These are phyloP conservation scores for Anthoscopus minutus DNA, from an alignment of 2,113 vertebrate species.

Conservation along the genomic window DNA sequence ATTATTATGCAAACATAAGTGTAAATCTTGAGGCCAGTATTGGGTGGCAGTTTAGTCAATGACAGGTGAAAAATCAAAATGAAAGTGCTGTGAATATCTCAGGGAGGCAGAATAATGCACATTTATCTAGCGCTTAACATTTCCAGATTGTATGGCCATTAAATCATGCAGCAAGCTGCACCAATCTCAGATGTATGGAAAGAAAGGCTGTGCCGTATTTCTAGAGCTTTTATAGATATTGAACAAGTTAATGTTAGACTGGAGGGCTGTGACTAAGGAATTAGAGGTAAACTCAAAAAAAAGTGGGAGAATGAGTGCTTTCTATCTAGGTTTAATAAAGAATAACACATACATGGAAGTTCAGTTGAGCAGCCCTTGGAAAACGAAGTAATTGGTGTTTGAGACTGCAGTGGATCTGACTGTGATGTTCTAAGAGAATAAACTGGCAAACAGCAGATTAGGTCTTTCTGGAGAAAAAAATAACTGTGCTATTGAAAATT, in stretches of 20 bases:
- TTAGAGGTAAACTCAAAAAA: background rate
- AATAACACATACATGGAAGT: background rate
- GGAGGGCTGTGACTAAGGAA: background rate
- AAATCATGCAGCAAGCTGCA: background rate
- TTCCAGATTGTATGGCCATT: background rate
- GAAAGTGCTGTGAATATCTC: background rate
- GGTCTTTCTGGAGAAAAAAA: background rate
- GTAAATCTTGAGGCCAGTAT: background rate
- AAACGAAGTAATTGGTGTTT: background rate
- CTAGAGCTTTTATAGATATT: background rate
- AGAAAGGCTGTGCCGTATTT: fast-evolving
- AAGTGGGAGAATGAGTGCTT: background rate
- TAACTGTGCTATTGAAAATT: background rate
- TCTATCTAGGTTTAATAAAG: background rate
- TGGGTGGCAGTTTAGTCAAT: background rate
- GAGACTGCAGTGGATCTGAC: background rate
- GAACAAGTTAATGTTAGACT: background rate
- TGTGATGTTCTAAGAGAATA: background rate
- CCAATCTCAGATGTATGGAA: background rate
- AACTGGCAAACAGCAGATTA: background rate
- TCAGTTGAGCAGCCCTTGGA: background rate
- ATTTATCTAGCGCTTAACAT: background rate
- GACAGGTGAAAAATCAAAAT: background rate
- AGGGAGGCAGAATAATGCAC: background rate
- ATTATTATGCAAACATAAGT: background rate